Percentiles rank a stretch among this genome's conserved stretches.
These are phyloP conservation scores for Lepus americanus DNA, from an alignment of 2,113 vertebrate species.

Conservation along the genomic window DNA sequence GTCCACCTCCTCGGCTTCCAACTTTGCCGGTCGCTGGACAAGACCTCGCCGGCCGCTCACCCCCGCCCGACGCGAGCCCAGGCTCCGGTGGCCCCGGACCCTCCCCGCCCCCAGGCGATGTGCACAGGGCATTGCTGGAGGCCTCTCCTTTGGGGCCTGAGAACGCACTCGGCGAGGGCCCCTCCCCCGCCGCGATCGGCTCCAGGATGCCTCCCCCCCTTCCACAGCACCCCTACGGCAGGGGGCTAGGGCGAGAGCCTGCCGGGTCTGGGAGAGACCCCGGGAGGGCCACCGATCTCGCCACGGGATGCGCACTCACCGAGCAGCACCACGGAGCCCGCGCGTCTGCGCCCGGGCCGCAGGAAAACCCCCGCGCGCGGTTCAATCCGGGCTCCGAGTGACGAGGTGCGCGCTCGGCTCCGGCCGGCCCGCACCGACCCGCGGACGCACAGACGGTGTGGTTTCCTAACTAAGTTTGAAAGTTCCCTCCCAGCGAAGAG, in stretches of 20 bases:
- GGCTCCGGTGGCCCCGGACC: not conserved
- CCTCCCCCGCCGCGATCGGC: not conserved
- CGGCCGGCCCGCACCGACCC: not conserved
- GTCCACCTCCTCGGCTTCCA: slow-evolving; percentile 53
- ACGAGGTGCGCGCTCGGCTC: slow-evolving; percentile 72
- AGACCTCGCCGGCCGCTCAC: not conserved
- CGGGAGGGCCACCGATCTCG: not conserved
- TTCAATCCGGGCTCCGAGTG: slow-evolving; percentile 81
- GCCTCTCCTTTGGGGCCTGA: slow-evolving; percentile 41
- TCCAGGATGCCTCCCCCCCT: not conserved
- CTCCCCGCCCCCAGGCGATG: not conserved
- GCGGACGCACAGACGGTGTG: not conserved
- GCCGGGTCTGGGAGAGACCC: not conserved
- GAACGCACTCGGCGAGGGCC: slow-evolving; percentile 9
- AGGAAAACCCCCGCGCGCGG: slow-evolving; percentile 70
- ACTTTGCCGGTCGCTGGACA: slow-evolving; percentile 68
- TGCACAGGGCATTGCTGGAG: not conserved
- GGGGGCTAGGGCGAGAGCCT: not conserved
- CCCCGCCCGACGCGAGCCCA: not conserved
- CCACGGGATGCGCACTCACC: slow-evolving; percentile 74
- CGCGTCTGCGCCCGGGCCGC: slow-evolving; percentile 62
- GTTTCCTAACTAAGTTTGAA: slow-evolving; percentile 81
- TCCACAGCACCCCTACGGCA: not conserved
- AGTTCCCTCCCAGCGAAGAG: slow-evolving; percentile 80
- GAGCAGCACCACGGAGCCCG: slow-evolving; percentile 55